phyloP scores from a whole-genome alignment of 2,113 vertebrate species.

The Picathartes gymnocephalus region DNA sequence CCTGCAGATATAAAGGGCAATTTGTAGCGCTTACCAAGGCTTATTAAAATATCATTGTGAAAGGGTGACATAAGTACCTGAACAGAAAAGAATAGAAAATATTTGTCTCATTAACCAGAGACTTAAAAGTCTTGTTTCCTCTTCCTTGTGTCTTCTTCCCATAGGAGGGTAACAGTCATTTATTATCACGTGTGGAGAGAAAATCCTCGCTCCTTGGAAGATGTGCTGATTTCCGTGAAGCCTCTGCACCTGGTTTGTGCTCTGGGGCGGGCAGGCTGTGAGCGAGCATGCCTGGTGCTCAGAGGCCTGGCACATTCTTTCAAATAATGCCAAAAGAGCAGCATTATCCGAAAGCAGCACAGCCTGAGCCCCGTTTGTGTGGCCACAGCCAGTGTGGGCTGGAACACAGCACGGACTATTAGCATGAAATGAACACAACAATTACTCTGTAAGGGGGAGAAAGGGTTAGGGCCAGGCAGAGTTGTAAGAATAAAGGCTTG shows the following conservation, averaged over 20 bases:
- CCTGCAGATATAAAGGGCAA: not conserved
- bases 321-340: slow-evolving; percentile 19
- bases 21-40: slow-evolving; percentile 18
- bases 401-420: slow-evolving; percentile 23
- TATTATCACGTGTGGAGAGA: not conserved
- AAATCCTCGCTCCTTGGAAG: not conserved
- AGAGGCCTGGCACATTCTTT: slow-evolving; percentile 5
- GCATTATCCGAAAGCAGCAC: not conserved
- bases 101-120: not conserved
- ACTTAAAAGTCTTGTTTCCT: not conserved
- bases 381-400: slow-evolving; percentile 56
- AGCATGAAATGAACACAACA: slow-evolving; percentile 43
- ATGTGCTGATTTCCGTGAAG: not conserved
- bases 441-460: slow-evolving; percentile 36
- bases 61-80: not conserved
- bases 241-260: not conserved
- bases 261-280: not conserved
- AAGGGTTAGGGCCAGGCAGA: slow-evolving; percentile 26
- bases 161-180: not conserved
- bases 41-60: slow-evolving; percentile 16
- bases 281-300: not conserved
- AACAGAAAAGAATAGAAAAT: not conserved
- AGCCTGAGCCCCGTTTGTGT: slow-evolving; percentile 24
- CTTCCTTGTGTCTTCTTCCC: not conserved
- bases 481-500: slow-evolving; percentile 72